phyloP scores from a whole-genome alignment of 2,113 vertebrate species.

The Astatotilapia flaviijosephi region DNA sequence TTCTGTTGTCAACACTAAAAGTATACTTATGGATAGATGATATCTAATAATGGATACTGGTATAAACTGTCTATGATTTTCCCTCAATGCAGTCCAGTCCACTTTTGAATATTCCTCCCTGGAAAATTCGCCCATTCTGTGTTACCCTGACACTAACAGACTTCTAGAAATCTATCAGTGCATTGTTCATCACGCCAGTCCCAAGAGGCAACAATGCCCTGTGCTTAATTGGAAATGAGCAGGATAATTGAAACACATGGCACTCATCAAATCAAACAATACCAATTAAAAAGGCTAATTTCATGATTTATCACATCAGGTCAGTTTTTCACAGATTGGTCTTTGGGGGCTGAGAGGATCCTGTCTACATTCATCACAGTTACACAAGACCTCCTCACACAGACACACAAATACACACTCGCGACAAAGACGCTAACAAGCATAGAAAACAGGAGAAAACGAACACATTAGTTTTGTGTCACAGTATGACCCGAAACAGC shows the following conservation, averaged over 20 bases:
- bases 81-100: background rate
- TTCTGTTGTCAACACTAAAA: background rate
- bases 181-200: slow-evolving; percentile 10
- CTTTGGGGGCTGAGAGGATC: slow-evolving; percentile 18
- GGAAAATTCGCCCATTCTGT: background rate
- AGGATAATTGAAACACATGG: slow-evolving; percentile 56
- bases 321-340: slow-evolving; percentile 39
- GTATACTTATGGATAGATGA: background rate
- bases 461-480: background rate
- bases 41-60: background rate
- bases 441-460: background rate
- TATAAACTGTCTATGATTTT: background rate
- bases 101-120: background rate
- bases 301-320: slow-evolving; percentile 55
- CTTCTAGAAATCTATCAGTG: background rate
- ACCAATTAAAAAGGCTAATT: slow-evolving; percentile 57
- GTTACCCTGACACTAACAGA: background rate
- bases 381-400: background rate
- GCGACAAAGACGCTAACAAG: background rate
- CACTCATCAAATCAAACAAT: slow-evolving; percentile 53
- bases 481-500: background rate
- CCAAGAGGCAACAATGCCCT: slow-evolving; percentile 15
- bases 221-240: slow-evolving; percentile 43
- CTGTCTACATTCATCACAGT: slow-evolving; percentile 10
- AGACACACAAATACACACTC: background rate